These are phyloP conservation scores for Clarias batrachus DNA, from an alignment of 2,113 vertebrate species.

Conservation along the genomic window DNA sequence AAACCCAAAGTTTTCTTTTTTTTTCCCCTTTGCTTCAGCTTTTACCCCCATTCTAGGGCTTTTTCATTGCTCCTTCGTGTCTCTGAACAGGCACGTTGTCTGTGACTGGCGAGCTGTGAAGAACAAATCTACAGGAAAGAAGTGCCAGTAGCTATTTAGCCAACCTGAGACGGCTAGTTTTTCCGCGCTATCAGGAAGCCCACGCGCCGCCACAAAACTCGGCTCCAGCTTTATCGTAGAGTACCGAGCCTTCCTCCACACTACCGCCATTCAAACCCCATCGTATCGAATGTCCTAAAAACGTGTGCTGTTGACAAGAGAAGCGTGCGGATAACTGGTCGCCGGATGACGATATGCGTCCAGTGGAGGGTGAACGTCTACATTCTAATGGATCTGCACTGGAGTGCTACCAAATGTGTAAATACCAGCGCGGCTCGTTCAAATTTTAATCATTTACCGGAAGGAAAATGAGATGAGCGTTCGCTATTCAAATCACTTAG, in stretches of 20 bases:
- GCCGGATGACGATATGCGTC: slow-evolving; percentile 61
- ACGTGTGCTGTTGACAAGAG: slow-evolving; percentile 17
- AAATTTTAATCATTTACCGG: slow-evolving; percentile 69
- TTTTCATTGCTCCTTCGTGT: slow-evolving; percentile 27
- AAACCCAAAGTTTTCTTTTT: slow-evolving; percentile 31
- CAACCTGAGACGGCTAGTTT: slow-evolving; percentile 46
- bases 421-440: slow-evolving; percentile 64
- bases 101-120: slow-evolving; percentile 50
- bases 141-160: slow-evolving; percentile 49
- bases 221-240: slow-evolving; percentile 42
- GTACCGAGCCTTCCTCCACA: slow-evolving; percentile 15
- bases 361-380: slow-evolving; percentile 57
- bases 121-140: slow-evolving; percentile 50
- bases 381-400: slow-evolving; percentile 62
- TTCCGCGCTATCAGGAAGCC: slow-evolving; percentile 47
- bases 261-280: slow-evolving; percentile 36
- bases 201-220: slow-evolving; percentile 45
- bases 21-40: background rate
- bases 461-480: slow-evolving; percentile 66
- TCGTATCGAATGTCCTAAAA: slow-evolving; percentile 33
- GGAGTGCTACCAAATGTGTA: slow-evolving; percentile 62
- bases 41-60: background rate
- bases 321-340: slow-evolving; percentile 40
- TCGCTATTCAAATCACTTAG: slow-evolving; percentile 57
- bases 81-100: slow-evolving; percentile 53